Evolutionary conservation across 2,797 vertebrate genomes (phyloP).

Genomic region (Bradypodion ventrale): DNA sequence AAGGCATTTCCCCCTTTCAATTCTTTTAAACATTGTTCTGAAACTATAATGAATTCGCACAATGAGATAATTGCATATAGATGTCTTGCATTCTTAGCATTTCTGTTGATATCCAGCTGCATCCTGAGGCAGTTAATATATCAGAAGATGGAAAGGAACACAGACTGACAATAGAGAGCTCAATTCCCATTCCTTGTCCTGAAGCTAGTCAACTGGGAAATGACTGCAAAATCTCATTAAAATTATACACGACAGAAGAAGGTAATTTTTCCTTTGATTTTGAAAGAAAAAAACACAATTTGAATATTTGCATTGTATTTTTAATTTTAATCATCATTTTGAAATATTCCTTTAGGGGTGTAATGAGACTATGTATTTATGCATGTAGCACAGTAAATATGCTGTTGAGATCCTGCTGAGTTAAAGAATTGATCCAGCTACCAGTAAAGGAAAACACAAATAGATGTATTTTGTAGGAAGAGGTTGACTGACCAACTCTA

Average conservation of each 20-base stretch:
- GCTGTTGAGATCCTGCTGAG: background rate
- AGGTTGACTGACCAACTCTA: background rate
- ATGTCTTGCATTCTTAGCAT: slow-evolving; percentile 24
- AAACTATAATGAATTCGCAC: background rate
- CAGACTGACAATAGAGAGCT: slow-evolving; percentile 82
- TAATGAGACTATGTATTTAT: background rate
- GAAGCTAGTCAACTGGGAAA: slow-evolving; percentile 64
- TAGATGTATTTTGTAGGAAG: slow-evolving; percentile 8
- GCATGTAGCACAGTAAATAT: background rate
- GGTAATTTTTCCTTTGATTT: slow-evolving; percentile 71
- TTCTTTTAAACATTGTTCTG: slow-evolving; percentile 5
- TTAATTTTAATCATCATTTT: slow-evolving; percentile 19
- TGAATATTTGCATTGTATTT: background rate
- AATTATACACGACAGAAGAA: slow-evolving; percentile 78
- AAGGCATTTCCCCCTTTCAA: background rate
- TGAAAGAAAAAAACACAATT: background rate
- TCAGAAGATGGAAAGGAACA: slow-evolving; percentile 85
- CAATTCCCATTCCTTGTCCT: slow-evolving; percentile 84
- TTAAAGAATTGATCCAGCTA: background rate
- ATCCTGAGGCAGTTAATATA: slow-evolving; percentile 76
- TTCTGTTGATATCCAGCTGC: slow-evolving; percentile 74
- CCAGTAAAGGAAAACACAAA: background rate
- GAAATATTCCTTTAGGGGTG: background rate
- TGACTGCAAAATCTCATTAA: slow-evolving; percentile 81
- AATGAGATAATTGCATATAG: slow-evolving; percentile 14